Evolutionary conservation across 2,888 invertebrate genomes (phyloP).

Genomic region (Saturnia japonica): DNA sequence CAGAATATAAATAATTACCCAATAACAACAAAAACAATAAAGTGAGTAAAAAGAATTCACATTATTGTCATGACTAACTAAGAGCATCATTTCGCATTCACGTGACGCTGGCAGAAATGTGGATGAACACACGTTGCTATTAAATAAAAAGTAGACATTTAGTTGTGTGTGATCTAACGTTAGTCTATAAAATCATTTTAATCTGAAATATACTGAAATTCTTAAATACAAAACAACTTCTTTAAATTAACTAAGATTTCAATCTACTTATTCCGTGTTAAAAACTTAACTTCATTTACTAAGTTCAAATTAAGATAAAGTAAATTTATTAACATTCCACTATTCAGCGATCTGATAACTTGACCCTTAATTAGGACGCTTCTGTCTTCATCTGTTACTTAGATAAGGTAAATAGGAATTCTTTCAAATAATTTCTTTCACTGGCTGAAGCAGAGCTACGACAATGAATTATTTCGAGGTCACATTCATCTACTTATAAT

Average conservation of each 20-base stretch:
- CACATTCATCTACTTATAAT: neutral
- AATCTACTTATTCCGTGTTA: neutral
- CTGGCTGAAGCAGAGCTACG: neutral
- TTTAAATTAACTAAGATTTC: neutral
- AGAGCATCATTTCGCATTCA: too few species aligned
- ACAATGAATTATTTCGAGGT: neutral
- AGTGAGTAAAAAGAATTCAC: too few species aligned
- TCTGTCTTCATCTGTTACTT: neutral
- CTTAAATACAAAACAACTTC: neutral
- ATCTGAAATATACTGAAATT: neutral
- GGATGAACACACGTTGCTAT: too few species aligned
- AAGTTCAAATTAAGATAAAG: neutral
- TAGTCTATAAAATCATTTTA: neutral
- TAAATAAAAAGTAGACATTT: too few species aligned
- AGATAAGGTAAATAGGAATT: conserved; percentile 6
- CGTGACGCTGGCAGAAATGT: too few species aligned
- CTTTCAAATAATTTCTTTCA: conserved; percentile 4
- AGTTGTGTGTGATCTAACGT: neutral
- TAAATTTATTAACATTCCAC: conserved; percentile 2
- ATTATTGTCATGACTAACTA: too few species aligned
- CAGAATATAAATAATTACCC: too few species aligned
- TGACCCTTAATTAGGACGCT: conserved; percentile 12
- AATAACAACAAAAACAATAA: too few species aligned
- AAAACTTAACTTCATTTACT: neutral
- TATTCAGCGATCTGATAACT: conserved; percentile 3